Base-by-base conservation (phyloP, 2,888 invertebrate genomes). In the Apeira syringaria region DNA sequence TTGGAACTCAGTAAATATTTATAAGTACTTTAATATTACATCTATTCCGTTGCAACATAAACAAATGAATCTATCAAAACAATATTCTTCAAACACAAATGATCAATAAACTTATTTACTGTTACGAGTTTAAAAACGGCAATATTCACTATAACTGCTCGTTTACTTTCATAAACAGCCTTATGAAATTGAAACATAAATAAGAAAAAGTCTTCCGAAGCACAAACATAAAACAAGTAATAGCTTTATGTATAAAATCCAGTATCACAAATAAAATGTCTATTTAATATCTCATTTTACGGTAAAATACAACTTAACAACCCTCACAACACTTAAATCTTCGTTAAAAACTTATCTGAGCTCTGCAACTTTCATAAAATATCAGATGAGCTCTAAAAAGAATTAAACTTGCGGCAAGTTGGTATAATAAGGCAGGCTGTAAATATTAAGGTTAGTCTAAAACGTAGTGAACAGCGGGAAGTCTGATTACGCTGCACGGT, bases 361-460 rank as follows among this genome's bases (percentile, higher is more conserved):
- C 49, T 35, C 36, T 38, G 46, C 51, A 54, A 34, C 38, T 47
- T 31, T 50, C 42, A 53, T 54, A 46, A 58, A 57, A 52, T 45
- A 46, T 35, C 31, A 46, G 45, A 40, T 46, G 39, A 46, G 45
- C 45, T 40, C 8, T 40, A 40, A 59, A 59, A 61, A 59, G 57
- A 63, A 55, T 55, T 56, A 64, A 56, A 56, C 44, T 50, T 29
- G 50, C 52, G 47, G 50, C 55, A 60, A 63, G 61, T 54, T 54
- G 45, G 67, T 52, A 68, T 71, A 72, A 68, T 68, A 66, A 65
- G 70, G 68, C 68, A 56, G 68, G 67, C 62, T 54, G 74, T 79
- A 79, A 79, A 76, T 76, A 75, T 68, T 33, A 58, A 59, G 64
- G 71, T 68, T 69, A 68, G 60, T 61, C 58, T 41, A 38, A 37